Conservation (phyloP, 2,888 invertebrate genomes). For the Zaprionus obscuricornis region DNA sequence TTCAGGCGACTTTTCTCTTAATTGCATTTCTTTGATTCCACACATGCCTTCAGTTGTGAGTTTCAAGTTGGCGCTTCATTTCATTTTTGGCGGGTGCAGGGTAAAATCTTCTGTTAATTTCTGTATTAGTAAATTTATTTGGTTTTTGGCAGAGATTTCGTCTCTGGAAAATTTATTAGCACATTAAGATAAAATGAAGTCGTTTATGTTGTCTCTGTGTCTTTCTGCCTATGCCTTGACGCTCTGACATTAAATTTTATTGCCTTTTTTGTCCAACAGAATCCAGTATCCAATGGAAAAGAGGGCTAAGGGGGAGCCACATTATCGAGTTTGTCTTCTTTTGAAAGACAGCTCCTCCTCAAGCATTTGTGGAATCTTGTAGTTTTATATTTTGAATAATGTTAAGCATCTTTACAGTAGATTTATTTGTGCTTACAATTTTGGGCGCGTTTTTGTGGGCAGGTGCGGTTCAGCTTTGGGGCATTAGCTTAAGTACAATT, state of each 20-base stretch:
- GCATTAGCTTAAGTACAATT: conserved; percentile 21
- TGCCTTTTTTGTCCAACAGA: conserved; percentile 64
- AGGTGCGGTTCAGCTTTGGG: conserved; percentile 40
- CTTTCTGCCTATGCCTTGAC: conserved; percentile 20
- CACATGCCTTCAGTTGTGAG: conserved; percentile 66
- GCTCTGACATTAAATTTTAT: conserved; percentile 70
- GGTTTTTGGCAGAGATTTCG: conserved; percentile 77
- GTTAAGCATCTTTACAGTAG: conserved; percentile 57
- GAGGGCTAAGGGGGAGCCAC: conserved; percentile 32
- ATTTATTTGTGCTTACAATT: conserved; percentile 56
- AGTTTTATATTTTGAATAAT: conserved; percentile 72
- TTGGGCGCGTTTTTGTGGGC: conserved; percentile 36
- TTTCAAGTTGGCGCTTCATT: conserved; percentile 73
- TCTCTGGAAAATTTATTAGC: conserved; percentile 81
- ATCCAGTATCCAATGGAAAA: conserved; percentile 25
- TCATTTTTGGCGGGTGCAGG: conserved; percentile 32
- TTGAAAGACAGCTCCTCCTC: conserved; percentile 26
- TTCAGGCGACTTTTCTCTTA: conserved; percentile 43
- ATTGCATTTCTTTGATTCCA: conserved; percentile 76
- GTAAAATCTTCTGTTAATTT: conserved; percentile 48
- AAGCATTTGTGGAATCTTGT: conserved; percentile 63
- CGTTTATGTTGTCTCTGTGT: no score
- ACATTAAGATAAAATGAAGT: conserved; percentile 82
- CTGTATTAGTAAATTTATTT: conserved; percentile 75
- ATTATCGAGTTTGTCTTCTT: conserved; percentile 28